These are phyloP conservation scores for Typhlichthys subterraneus DNA, from an alignment of 2,797 vertebrate genomes.

Conservation along the genomic window DNA sequence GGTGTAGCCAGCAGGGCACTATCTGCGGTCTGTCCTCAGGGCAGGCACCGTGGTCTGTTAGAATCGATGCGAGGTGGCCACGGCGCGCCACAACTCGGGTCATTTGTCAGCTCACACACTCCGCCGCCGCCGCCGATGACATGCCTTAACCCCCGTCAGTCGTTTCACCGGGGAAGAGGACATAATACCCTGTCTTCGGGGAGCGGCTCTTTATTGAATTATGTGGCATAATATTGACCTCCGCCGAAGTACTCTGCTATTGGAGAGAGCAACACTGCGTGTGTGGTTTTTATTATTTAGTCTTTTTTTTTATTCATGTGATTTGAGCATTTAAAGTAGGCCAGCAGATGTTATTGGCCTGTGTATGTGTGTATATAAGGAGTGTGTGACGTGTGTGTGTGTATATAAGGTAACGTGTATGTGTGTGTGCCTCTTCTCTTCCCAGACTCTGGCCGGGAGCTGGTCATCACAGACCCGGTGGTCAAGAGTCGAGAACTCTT, in stretches of 20 bases:
- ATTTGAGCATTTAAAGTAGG: not conserved
- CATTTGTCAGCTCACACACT: conserved; percentile 52
- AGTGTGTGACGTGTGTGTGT: not conserved
- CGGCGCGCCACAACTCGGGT: conserved; percentile 36
- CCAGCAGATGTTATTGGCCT: conserved; percentile 18
- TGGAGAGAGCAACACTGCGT: conserved; percentile 11
- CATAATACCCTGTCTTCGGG: conserved; percentile 49
- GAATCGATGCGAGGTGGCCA: conserved; percentile 54
- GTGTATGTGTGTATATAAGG: not conserved
- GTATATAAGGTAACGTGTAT: too few relatives aligned
- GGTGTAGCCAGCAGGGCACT: conserved; percentile 3
- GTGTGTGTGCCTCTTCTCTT: conserved; percentile 19
- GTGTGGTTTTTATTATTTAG: conserved; percentile 36
- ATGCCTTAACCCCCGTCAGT: conserved; percentile 43
- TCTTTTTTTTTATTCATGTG: conserved; percentile 12
- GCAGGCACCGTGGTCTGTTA: conserved; percentile 53
- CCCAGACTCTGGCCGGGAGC: conserved; percentile 94
- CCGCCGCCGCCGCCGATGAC: conserved; percentile 40
- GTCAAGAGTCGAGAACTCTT: conserved; percentile 98
- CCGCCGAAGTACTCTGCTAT: conserved; percentile 20
- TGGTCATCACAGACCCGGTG: conserved; percentile 97
- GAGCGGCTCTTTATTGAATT: conserved; percentile 50
- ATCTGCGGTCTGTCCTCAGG: conserved; percentile 51
- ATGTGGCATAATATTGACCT: conserved; percentile 47
- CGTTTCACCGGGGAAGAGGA: conserved; percentile 51